Base-by-base conservation (phyloP, 2,797 vertebrate genomes). In the Enteromius afrohamiltoni region DNA sequence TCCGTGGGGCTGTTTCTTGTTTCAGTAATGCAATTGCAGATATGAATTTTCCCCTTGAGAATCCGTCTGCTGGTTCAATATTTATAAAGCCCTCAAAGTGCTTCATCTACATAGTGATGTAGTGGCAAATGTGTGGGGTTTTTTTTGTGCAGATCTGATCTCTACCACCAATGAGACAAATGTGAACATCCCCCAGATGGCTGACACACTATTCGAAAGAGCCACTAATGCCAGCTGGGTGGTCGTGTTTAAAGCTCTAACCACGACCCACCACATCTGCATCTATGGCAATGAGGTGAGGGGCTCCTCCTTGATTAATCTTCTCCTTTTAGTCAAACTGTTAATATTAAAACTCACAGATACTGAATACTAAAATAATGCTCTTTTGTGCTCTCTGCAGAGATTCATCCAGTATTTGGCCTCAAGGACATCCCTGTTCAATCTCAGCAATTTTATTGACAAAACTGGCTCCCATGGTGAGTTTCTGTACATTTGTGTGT, bases 401-500 rank as follows among this genome's bases (percentile, higher is more conserved):
- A 97, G 98, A 94, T 99, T 99, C 93, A 99, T 99, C 94, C 98
- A 99, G 90, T 99, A 99, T 91, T 95, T 99, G 96, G 98, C 98
- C 79, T 99, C 98, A 93, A 97, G 98, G 94, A 99, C 98, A 86
- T 97, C 97, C 51, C 91, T 99, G 88, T 99, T 99, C 93, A 99
- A 99, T 92, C 97, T 99, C 94, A 99, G 98, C 94, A 99, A 99
- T 91, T 99, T 99, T 92, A 97, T 99, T 91, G 98, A 99, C 94
- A 99, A 99, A 96, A 99, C 97, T 79, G 98, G 98, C 90, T 97
- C 97, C 85, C 97, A 99, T 82, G 98, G 98, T 99, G 92, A 96
- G 95, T 83, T 71, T 70, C 23, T 81, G 14, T 67, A 21, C 19
- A 31, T 73, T 58, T 79, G 42, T 42, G 53, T 74, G 37, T 23